phyloP scores from a whole-genome alignment of 2,888 invertebrate genomes.

The Andrena minutula region DNA sequence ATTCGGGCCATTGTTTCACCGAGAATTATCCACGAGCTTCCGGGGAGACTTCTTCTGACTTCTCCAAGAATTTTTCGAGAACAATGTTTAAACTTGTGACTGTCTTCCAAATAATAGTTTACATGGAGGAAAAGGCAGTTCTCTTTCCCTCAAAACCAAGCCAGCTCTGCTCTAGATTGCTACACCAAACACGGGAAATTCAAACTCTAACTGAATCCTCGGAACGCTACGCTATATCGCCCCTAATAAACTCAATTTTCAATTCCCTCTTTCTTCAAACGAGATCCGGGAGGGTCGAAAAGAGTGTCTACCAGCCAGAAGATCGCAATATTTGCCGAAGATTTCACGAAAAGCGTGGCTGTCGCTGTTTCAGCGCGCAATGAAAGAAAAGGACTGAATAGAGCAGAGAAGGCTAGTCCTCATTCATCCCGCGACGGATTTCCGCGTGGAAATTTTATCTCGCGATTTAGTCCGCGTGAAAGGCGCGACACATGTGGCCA shows the following conservation, averaged over 20 bases:
- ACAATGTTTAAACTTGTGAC: no score
- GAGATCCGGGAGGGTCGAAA: neutral
- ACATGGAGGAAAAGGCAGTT: no score
- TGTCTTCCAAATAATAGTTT: no score
- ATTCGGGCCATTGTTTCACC: neutral
- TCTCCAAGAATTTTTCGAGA: neutral
- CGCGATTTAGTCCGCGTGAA: constrained; percentile 50
- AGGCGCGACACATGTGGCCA: constrained; percentile 34
- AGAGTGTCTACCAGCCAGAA: neutral
- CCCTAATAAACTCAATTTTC: no score
- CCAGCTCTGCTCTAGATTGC: no score
- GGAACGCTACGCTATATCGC: no score
- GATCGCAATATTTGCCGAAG: neutral
- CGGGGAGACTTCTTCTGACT: neutral
- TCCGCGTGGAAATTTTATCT: constrained; percentile 42
- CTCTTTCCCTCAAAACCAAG: no score
- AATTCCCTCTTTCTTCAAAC: no score
- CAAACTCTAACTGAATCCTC: no score
- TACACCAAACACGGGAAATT: no score
- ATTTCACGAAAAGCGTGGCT: no score
- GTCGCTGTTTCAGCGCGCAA: neutral
- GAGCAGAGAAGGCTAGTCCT: neutral
- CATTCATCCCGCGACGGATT: constrained; percentile 13
- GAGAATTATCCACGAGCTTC: neutral
- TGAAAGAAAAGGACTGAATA: constrained; percentile 9